Conservation (phyloP, 2,113 vertebrate genomes). For the Theristicus caerulescens region DNA sequence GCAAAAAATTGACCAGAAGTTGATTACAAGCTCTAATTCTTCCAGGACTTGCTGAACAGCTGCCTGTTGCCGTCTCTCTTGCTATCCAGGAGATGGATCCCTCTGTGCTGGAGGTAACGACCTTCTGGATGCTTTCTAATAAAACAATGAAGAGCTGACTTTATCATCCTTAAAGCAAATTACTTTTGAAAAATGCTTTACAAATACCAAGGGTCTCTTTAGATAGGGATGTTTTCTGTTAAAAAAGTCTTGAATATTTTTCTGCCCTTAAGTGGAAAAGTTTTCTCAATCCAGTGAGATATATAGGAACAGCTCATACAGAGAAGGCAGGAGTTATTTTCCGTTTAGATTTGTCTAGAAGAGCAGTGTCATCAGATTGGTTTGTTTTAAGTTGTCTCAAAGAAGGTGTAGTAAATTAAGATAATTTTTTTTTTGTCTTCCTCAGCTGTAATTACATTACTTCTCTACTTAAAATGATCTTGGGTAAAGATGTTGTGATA, state of each 20-base stretch:
- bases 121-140: slow-evolving; percentile 53
- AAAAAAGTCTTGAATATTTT: slow-evolving; percentile 26
- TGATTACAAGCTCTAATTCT: slow-evolving; percentile 29
- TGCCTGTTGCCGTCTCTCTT: not conserved
- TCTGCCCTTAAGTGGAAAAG: slow-evolving; percentile 3
- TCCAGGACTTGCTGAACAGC: not conserved
- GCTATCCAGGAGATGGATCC: slow-evolving; percentile 6
- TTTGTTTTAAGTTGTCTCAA: not conserved
- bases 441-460: not conserved
- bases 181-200: slow-evolving; percentile 40
- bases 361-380: not conserved
- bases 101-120: not conserved
- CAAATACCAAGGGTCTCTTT: slow-evolving; percentile 42
- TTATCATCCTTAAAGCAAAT: slow-evolving; percentile 55
- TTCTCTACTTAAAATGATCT: not conserved
- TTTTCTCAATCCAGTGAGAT: not conserved
- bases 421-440: not conserved
- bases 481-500: fast-evolving
- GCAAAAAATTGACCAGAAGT: not conserved
- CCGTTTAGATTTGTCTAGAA: not conserved
- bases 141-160: slow-evolving; percentile 40
- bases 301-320: not conserved
- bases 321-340: not conserved
- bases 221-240: slow-evolving; percentile 31
- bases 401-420: not conserved